Percentiles rank a stretch among this genome's conserved stretches.
Evolutionary conservation across 2,113 vertebrate species (phyloP).

Genomic region (Butastur rufipennis): DNA sequence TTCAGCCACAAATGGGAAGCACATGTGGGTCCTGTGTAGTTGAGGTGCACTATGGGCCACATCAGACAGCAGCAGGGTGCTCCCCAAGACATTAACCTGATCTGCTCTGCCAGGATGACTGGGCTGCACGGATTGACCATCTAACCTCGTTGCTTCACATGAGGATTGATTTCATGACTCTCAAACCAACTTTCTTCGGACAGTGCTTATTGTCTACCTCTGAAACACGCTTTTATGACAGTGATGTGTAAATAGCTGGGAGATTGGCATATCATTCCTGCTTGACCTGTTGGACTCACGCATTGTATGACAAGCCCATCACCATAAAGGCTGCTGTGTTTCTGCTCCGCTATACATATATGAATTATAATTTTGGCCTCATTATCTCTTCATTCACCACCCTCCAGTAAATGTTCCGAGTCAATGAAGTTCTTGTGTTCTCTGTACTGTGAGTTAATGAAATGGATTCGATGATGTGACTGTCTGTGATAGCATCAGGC

Average conservation of each 20-base stretch:
- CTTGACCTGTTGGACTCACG: not conserved
- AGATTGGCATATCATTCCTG: not conserved
- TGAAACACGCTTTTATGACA: not conserved
- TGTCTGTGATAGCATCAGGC: not conserved
- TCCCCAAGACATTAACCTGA: not conserved
- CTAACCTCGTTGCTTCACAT: not conserved
- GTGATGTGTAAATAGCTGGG: not conserved
- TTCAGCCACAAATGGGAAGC: not conserved
- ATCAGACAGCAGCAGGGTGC: not conserved
- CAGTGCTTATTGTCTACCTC: not conserved
- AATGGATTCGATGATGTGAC: not conserved
- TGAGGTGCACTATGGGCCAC: too few species aligned
- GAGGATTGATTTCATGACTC: not conserved
- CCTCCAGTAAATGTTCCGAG: not conserved
- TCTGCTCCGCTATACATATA: not conserved
- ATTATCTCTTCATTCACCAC: not conserved
- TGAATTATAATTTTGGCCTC: not conserved
- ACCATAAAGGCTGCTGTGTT: not conserved
- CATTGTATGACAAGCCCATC: not conserved
- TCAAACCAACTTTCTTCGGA: not conserved
- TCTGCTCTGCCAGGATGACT: not conserved
- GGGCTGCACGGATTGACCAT: too few species aligned
- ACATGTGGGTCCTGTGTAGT: not conserved
- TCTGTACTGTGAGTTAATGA: not conserved
- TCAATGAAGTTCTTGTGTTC: not conserved